phyloP scores from a whole-genome alignment of 2,113 vertebrate genomes.

The Mobula birostris region DNA sequence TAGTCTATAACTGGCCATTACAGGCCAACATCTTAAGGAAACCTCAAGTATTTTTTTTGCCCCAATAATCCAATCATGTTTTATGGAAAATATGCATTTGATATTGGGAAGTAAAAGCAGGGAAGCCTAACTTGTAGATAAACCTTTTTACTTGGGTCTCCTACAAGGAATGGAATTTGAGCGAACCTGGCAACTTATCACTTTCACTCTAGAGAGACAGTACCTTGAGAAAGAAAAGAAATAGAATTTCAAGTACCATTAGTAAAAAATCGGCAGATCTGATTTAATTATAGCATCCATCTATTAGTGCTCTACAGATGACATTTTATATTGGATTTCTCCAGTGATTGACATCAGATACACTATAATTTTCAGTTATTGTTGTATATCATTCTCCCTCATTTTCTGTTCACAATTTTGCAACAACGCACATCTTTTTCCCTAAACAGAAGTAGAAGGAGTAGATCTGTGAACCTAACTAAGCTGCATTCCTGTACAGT shows the following conservation, averaged over 20 bases:
- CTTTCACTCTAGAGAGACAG: background rate
- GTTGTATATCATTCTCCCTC: background rate
- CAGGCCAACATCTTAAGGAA: no score
- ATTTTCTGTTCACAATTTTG: background rate
- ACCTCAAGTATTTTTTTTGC: background rate
- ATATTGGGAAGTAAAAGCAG: background rate
- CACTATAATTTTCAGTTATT: background rate
- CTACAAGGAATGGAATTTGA: no score
- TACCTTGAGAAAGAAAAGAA: background rate
- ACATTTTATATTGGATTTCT: background rate
- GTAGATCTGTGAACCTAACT: background rate
- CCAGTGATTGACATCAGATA: background rate
- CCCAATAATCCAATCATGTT: background rate
- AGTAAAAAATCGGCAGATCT: background rate
- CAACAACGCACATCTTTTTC: background rate
- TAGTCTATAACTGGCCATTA: background rate
- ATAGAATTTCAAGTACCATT: background rate
- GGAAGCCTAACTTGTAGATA: no score
- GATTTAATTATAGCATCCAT: background rate
- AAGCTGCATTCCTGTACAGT: conserved; percentile 24
- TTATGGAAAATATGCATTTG: background rate
- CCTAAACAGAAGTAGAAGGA: conserved; percentile 31
- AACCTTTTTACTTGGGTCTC: no score
- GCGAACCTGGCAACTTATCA: background rate
- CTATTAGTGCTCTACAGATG: background rate